Evolutionary conservation across 1,140 invertebrate genomes (phyloP), one percentile per base, ranked within the genome.

Genomic region (Propsilocerus akamusi): DNA sequence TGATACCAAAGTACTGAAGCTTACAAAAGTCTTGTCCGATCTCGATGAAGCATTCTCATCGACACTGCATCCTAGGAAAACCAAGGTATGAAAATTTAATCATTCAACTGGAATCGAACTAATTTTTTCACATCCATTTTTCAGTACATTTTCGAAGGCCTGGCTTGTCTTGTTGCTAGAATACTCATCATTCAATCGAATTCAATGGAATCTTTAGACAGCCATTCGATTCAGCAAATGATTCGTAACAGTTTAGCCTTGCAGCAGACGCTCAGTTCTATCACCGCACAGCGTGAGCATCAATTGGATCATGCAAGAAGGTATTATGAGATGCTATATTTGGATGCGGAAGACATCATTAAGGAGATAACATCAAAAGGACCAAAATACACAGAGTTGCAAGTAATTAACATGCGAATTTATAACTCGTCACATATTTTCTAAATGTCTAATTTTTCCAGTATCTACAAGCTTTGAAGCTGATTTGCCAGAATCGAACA

Each of bases 101-200:
- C 3, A 0, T 11, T 14, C 12, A 26, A 17, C n/a, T 14, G 41
- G 7, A 17, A 46, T 8, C 41, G 17, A 46, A 22, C 11, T 49
- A 24, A 24, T 49, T 11, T 4, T 1, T 25, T 11, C 6, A 25
- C 20, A 10, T 25, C 52, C 26, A 51, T 52, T 55, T 72, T 70
- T 49, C 73, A 91, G 80, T 97, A 96, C 63, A 81, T 97, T 51
- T 92, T 97, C 69, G 88, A 94, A 69, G 92, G 92, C 8, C 68
- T 97, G 8, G 91, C 86, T 3, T 86, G 88, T 65, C 65, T 93
- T 11, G 82, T 90, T 41, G 75, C 86, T 1, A 84, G 86, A 52
- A 88, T 92, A 54, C 67, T 93, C 20, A 90, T 92, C 55, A 84
- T 79, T 53, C 82, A 81, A 32, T 80, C 82, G 10, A 81, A 87